A percentile compares a stretch with the other conserved stretches of the same genome.
phyloP scores from a whole-genome alignment of 2,888 invertebrate species.

The Aspidiotus rigidus region DNA sequence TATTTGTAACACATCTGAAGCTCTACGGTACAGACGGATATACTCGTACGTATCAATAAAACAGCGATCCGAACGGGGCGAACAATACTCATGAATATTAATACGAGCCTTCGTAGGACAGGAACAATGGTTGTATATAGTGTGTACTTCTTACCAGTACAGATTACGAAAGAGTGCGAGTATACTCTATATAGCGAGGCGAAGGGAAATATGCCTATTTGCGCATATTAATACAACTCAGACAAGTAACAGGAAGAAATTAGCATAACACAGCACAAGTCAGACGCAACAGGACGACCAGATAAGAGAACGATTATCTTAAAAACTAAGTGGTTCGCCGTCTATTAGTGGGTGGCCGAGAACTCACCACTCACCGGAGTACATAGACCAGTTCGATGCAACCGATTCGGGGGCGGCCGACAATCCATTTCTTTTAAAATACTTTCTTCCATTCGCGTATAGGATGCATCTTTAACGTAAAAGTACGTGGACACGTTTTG shows the following conservation, averaged over 20 bases:
- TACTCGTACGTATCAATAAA: constrained; percentile 26
- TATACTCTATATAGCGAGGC: constrained; percentile 15
- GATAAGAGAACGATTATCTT: constrained; percentile 31
- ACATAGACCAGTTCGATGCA: constrained; percentile 19
- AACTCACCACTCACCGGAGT: constrained; percentile 14
- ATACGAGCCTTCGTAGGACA: constrained; percentile 26
- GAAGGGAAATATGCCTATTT: constrained; percentile 28
- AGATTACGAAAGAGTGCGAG: constrained; percentile 28
- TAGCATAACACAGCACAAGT: constrained; percentile 32
- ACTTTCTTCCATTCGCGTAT: too few species aligned
- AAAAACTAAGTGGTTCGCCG: constrained; percentile 32
- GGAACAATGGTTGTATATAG: constrained; percentile 19
- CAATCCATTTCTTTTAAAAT: neutral
- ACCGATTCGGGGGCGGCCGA: neutral
- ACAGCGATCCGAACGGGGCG: constrained; percentile 19
- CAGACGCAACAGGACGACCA: constrained; percentile 29
- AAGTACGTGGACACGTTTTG: too few species aligned
- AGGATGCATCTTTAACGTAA: too few species aligned
- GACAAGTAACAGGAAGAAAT: constrained; percentile 33
- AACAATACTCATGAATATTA: constrained; percentile 33
- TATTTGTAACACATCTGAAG: constrained; percentile 23
- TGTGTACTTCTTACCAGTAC: constrained; percentile 7
- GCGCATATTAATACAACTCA: constrained; percentile 29
- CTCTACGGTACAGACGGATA: neutral
- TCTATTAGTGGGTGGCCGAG: constrained; percentile 32